phyloP scores from a whole-genome alignment of 2,888 invertebrate species.

The Drosophila fungiperda region DNA sequence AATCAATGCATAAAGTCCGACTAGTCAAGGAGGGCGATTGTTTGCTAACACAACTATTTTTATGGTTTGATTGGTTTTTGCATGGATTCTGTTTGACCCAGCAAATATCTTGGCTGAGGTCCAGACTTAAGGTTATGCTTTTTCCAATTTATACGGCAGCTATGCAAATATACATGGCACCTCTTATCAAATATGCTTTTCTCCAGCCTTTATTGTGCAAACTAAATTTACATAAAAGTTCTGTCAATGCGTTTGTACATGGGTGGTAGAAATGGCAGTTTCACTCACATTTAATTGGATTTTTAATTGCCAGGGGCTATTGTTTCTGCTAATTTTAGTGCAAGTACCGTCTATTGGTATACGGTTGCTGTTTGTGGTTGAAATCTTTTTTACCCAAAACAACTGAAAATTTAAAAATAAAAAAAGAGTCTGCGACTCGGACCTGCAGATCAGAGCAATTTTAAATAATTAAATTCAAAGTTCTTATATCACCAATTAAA shows the following conservation, averaged over 20 bases:
- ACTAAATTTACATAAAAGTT: not conserved
- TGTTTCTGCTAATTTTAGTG: conserved; percentile 48
- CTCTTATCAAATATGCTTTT: not conserved
- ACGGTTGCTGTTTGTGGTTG: conserved; percentile 38
- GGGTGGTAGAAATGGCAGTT: conserved; percentile 23
- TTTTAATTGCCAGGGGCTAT: conserved; percentile 29
- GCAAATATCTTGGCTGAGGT: conserved; percentile 39
- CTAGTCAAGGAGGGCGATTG: not conserved
- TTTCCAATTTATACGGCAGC: conserved; percentile 1
- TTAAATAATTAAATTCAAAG: conserved; percentile 31
- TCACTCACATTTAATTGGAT: conserved; percentile 52
- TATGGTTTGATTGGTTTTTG: conserved; percentile 51
- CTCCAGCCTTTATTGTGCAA: not conserved
- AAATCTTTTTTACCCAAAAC: conserved; percentile 44
- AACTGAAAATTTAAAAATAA: conserved; percentile 21
- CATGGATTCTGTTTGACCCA: conserved; percentile 38
- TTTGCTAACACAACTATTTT: conserved; percentile 47
- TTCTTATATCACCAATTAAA: not conserved
- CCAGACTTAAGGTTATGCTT: conserved; percentile 5
- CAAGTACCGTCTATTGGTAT: conserved; percentile 18
- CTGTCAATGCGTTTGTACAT: conserved; percentile 1
- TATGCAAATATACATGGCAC: not conserved
- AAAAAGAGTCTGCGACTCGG: not conserved
- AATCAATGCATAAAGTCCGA: not conserved
- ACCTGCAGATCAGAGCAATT: conserved; percentile 34